Percentiles rank a stretch among this genome's conserved stretches.
phyloP scores from a whole-genome alignment of 2,797 vertebrate species.

The Tangara arthus region DNA sequence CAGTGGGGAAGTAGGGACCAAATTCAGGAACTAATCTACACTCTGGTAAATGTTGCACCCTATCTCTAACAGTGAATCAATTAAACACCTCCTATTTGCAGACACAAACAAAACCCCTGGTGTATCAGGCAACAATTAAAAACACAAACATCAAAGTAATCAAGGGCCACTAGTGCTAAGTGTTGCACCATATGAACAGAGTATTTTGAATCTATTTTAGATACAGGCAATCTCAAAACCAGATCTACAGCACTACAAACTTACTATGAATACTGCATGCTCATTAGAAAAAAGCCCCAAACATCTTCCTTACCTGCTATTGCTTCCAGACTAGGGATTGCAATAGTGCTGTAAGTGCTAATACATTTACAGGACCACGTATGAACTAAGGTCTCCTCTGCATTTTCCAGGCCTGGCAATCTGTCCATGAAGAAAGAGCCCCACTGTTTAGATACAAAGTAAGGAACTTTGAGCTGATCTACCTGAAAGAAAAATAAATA shows the following conservation, averaged over 20 bases:
- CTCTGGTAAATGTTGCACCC: background rate
- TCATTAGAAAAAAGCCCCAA: background rate
- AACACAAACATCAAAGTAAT: background rate
- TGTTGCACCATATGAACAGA: background rate
- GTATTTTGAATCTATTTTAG: background rate
- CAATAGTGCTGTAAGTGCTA: constrained; percentile 89
- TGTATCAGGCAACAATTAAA: background rate
- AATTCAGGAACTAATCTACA: background rate
- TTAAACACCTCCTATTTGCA: background rate
- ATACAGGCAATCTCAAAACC: background rate
- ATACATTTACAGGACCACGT: constrained; percentile 91
- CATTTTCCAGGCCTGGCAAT: constrained; percentile 70
- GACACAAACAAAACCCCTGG: background rate
- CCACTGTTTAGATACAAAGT: constrained; percentile 86
- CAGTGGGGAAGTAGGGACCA: background rate
- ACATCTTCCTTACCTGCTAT: constrained; percentile 85
- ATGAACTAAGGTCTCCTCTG: constrained; percentile 75
- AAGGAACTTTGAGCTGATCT: constrained; percentile 80
- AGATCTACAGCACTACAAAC: background rate
- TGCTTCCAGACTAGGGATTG: constrained; percentile 90
- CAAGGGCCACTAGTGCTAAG: background rate
- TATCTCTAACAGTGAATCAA: background rate
- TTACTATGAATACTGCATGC: background rate
- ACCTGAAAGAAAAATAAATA: constrained; percentile 72
- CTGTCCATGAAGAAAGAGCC: constrained; percentile 91